Evolutionary conservation across 2,888 invertebrate genomes (phyloP), one percentile per base, ranked within the genome.

Genomic region (Cryptus armator): DNA sequence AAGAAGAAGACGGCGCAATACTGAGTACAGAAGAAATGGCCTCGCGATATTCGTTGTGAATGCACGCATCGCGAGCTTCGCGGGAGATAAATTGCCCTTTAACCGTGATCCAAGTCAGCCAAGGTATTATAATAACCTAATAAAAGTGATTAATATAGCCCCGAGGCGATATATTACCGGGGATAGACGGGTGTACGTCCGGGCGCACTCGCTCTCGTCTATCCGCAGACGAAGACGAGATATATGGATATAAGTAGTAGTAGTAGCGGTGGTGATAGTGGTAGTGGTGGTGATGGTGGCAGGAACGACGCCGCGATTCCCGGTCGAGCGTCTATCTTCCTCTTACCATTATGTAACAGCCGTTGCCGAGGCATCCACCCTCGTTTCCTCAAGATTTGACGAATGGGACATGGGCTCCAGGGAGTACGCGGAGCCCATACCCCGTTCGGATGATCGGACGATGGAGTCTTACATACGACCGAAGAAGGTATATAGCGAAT

Each of bases 41-140:
- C 77, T 56, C 43, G 12, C 66, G 64, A 67, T 77, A 67, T 77
- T 56, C 29, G 68, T 59, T 81, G 59, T 51, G 51, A 77, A 19
- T 44, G 67, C 53, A 77, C 43, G 76, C 76, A 67, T 77, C 56
- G 89, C 90, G 89, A 88, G 90, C 86, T 88, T 87, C 86, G 37
- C 24, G 86, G 74, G 85, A 90, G 90, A 91, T 91, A 91, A 91
- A 92, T 91, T 90, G 90, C 90, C 85, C 87, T 91, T 89, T 90
- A 90, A 91, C 90, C 89, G 89, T 88, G 89, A 90, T 86, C 89
- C 90, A 88, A 37, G 90, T 88, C 90, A 88, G 88, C 86, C 87
- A 87, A 59, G 88, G 89, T 90, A 91, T 91, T 91, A 90, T 91
- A 91, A 91, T 91, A 91, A 92, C 89, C 91, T 90, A 91, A 91